Evolutionary conservation across 2,888 invertebrate species (phyloP).

Genomic region (Microctonus aethiopoides): DNA sequence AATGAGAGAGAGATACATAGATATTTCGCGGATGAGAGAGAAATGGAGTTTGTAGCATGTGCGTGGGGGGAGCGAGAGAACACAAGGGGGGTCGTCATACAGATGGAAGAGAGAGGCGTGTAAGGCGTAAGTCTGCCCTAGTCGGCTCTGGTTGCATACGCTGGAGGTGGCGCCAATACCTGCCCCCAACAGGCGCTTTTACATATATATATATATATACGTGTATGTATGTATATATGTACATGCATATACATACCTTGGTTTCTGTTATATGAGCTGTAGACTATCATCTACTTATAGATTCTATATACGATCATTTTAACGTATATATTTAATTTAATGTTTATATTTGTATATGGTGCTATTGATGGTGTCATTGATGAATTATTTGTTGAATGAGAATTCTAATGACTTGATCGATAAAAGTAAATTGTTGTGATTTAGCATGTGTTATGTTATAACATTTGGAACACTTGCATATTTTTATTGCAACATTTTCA

Average conservation of each 20-base stretch:
- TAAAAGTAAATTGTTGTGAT: neutral
- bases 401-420: neutral
- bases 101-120: slow-evolving; percentile 72
- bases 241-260: neutral
- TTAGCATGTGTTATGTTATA: too few species aligned
- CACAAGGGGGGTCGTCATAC: slow-evolving; percentile 70
- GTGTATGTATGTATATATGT: neutral
- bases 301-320: too few species aligned
- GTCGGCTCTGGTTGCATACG: slow-evolving; percentile 58
- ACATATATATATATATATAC: slow-evolving; percentile 46
- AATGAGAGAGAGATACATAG: slow-evolving; percentile 31
- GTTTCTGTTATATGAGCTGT: neutral
- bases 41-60: slow-evolving; percentile 35
- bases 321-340: too few species aligned
- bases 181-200: slow-evolving; percentile 62
- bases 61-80: slow-evolving; percentile 65
- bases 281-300: neutral
- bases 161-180: slow-evolving; percentile 72
- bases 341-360: too few species aligned
- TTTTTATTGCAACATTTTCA: neutral
- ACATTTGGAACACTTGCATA: neutral
- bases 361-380: neutral
- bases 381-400: slow-evolving; percentile 1
- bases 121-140: slow-evolving; percentile 66
- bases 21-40: slow-evolving; percentile 29